Percentiles rank a stretch among this genome's conserved stretches.
phyloP scores from a whole-genome alignment of 2,113 vertebrate species.

The Caretta caretta region DNA sequence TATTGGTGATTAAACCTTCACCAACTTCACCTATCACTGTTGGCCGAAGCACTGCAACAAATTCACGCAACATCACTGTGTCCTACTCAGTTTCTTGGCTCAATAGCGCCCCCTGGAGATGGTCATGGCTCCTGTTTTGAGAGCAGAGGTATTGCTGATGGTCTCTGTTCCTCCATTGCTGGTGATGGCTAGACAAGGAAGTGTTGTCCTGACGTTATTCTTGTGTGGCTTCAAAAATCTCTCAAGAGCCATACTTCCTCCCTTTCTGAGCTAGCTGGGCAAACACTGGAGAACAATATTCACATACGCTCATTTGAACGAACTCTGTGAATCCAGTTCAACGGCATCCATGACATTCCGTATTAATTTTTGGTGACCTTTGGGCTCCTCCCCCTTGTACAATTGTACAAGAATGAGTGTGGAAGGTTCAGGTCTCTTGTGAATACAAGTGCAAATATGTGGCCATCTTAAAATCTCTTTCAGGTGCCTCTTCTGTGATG shows the following conservation, averaged over 20 bases:
- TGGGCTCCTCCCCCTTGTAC: background rate
- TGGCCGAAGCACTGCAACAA: fast-evolving
- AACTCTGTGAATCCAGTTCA: background rate
- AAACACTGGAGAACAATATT: background rate
- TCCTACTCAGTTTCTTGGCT: background rate
- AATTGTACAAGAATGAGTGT: background rate
- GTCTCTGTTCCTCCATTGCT: background rate
- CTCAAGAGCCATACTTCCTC: background rate
- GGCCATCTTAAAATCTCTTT: background rate
- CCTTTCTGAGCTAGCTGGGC: background rate
- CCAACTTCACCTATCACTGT: fast-evolving
- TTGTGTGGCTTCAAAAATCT: background rate
- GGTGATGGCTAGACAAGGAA: background rate
- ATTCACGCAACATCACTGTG: too few relatives aligned
- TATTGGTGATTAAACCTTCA: background rate
- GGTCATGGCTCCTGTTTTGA: background rate
- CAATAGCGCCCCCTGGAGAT: background rate
- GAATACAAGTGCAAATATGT: background rate
- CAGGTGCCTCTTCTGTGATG: background rate
- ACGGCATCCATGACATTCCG: background rate
- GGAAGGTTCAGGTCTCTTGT: background rate
- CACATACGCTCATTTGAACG: background rate
- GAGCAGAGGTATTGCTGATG: background rate
- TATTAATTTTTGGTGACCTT: background rate
- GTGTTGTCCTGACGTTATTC: background rate